phyloP scores from a whole-genome alignment of 2,888 invertebrate species.

The Eudiplozoon nipponicum region DNA sequence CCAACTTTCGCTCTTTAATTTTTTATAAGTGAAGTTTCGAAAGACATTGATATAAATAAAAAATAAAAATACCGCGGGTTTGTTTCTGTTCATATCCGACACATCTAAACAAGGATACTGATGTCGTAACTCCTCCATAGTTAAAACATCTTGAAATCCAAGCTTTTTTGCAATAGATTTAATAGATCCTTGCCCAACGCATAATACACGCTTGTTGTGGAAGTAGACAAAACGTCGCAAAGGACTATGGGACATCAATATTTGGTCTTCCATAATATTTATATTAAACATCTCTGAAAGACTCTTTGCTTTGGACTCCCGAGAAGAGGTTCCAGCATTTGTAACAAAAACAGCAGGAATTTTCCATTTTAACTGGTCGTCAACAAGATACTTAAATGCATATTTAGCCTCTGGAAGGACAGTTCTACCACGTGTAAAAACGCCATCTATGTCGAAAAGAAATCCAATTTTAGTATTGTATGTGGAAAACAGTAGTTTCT shows the following conservation, averaged over 20 bases:
- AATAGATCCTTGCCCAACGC: slow-evolving; percentile 34
- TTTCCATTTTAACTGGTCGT: slow-evolving; percentile 31
- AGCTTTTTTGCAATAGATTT: slow-evolving; percentile 31
- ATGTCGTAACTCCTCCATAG: slow-evolving; percentile 32
- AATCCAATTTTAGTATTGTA: too few species aligned
- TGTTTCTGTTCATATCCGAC: slow-evolving; percentile 29
- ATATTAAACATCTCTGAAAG: slow-evolving; percentile 30
- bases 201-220: slow-evolving; percentile 34
- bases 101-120: slow-evolving; percentile 35
- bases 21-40: too few species aligned
- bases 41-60: too few species aligned
- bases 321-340: slow-evolving; percentile 35
- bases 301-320: slow-evolving; percentile 33
- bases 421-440: slow-evolving; percentile 34
- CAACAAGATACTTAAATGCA: slow-evolving; percentile 32
- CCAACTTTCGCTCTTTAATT: too few species aligned
- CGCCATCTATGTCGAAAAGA: slow-evolving; percentile 38
- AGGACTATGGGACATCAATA: slow-evolving; percentile 37
- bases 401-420: slow-evolving; percentile 34
- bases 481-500: too few species aligned
- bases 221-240: slow-evolving; percentile 34
- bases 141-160: slow-evolving; percentile 35
- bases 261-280: slow-evolving; percentile 32
- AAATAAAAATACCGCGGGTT: slow-evolving; percentile 22
- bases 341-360: slow-evolving; percentile 37